phyloP scores from a whole-genome alignment of 2,113 vertebrate species.

The Pygoscelis adeliae region DNA sequence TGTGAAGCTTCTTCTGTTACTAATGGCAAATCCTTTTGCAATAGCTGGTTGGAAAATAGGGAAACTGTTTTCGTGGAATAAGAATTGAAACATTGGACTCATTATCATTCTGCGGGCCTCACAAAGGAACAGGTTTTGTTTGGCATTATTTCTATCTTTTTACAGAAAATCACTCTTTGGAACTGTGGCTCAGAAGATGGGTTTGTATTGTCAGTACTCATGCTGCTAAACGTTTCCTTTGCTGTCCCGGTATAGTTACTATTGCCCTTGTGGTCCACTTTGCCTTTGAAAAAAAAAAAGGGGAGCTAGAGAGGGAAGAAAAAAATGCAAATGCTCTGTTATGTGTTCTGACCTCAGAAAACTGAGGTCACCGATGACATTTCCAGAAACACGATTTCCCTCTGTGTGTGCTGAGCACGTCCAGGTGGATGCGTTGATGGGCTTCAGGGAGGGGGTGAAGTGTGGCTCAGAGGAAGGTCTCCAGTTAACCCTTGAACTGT shows the following conservation, averaged over 20 bases:
- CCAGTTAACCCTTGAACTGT: not conserved
- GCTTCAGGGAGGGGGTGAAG: not conserved
- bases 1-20: constrained; percentile 54
- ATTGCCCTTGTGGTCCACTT: not conserved
- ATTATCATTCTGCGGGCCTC: not conserved
- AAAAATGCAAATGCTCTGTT: not conserved
- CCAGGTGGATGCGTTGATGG: fast-evolving
- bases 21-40: constrained; percentile 48
- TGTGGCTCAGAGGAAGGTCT: not conserved
- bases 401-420: not conserved
- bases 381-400: not conserved
- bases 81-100: not conserved
- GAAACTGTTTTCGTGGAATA: not conserved
- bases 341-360: not conserved
- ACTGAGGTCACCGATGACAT: not conserved
- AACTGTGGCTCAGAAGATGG: not conserved
- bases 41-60: not conserved
- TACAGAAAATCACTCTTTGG: not conserved
- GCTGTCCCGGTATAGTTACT: not conserved
- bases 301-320: not conserved
- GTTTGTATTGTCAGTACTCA: not conserved
- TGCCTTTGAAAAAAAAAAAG: not conserved
- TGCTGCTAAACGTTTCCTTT: not conserved
- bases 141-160: not conserved
- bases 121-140: not conserved